These are phyloP conservation scores for Motacilla alba DNA, from an alignment of 2,113 vertebrate genomes.

Conservation along the genomic window DNA sequence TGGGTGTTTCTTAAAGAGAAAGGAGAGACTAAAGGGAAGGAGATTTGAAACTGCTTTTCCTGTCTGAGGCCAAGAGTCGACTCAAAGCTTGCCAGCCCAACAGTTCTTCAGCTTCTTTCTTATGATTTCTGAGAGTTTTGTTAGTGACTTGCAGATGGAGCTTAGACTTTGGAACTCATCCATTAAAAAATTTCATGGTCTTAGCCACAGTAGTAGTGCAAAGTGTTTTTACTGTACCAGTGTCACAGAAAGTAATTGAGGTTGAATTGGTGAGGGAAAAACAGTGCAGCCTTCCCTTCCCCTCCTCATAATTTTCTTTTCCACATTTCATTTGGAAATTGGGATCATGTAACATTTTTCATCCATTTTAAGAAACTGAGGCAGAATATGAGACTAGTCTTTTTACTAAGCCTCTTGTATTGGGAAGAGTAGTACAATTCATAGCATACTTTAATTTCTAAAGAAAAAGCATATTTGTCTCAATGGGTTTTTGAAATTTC, in stretches of 20 bases:
- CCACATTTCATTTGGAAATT: not conserved
- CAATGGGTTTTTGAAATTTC: not conserved
- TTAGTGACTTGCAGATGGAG: conserved; percentile 70
- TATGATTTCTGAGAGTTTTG: conserved; percentile 57
- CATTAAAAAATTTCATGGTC: conserved; percentile 66
- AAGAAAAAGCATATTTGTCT: not conserved
- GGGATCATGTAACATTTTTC: not conserved
- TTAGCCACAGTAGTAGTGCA: conserved; percentile 54
- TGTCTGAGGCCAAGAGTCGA: conserved; percentile 50
- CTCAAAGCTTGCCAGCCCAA: conserved; percentile 26
- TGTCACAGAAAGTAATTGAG: conserved; percentile 54
- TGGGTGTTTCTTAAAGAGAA: conserved; percentile 56
- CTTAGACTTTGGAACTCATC: conserved; percentile 61
- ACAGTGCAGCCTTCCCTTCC: not conserved
- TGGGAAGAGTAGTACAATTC: not conserved
- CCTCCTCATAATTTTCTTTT: not conserved
- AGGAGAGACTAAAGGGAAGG: not conserved
- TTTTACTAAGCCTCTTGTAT: not conserved
- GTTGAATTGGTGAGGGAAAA: conserved; percentile 31
- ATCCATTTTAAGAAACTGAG: not conserved
- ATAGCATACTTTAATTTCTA: not conserved
- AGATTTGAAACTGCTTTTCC: conserved; percentile 52
- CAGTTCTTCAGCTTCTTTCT: conserved; percentile 47
- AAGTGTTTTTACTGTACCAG: conserved; percentile 53
- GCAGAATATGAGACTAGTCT: not conserved